These are phyloP conservation scores for Spodoptera littoralis DNA, from an alignment of 2,888 invertebrate species.

Conservation along the genomic window DNA sequence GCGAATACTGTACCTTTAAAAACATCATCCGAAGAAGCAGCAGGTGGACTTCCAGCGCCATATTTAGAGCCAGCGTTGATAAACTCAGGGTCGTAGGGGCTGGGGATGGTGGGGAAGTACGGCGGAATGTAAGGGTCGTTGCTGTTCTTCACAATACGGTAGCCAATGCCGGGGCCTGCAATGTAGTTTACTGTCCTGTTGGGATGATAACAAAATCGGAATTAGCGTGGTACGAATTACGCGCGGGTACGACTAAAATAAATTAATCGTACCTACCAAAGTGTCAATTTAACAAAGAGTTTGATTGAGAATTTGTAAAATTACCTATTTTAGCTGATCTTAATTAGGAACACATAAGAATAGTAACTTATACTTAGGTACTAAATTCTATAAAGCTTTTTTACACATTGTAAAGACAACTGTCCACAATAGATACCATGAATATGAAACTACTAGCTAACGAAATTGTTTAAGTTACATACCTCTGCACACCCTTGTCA, in stretches of 20 bases:
- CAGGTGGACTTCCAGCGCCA: constrained; percentile 57
- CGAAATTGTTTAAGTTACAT: constrained; percentile 9
- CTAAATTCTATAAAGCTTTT: too few relatives aligned
- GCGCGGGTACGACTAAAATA: too few relatives aligned
- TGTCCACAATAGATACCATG: too few relatives aligned
- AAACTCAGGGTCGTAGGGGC: constrained; percentile 86
- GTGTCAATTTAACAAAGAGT: too few relatives aligned
- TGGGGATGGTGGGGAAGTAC: constrained; percentile 89
- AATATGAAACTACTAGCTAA: background rate
- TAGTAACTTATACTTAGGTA: too few relatives aligned
- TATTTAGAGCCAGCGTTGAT: constrained; percentile 73
- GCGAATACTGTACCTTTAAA: constrained; percentile 76
- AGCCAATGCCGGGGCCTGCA: constrained; percentile 94
- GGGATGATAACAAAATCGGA: too few relatives aligned
- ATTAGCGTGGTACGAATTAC: too few relatives aligned
- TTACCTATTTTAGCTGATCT: too few relatives aligned
- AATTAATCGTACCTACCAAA: too few relatives aligned
- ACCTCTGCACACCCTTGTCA: constrained; percentile 93
- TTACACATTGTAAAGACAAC: too few relatives aligned
- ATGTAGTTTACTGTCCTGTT: constrained; percentile 93
- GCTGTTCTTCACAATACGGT: constrained; percentile 92
- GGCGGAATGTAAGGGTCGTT: constrained; percentile 91
- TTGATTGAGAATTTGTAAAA: too few relatives aligned
- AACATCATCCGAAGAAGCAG: constrained; percentile 71
- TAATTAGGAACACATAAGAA: too few relatives aligned